Percentiles rank a stretch among this genome's conserved stretches.
These are phyloP conservation scores for Ophion obscuratus DNA, from an alignment of 2,888 invertebrate species.

Conservation along the genomic window DNA sequence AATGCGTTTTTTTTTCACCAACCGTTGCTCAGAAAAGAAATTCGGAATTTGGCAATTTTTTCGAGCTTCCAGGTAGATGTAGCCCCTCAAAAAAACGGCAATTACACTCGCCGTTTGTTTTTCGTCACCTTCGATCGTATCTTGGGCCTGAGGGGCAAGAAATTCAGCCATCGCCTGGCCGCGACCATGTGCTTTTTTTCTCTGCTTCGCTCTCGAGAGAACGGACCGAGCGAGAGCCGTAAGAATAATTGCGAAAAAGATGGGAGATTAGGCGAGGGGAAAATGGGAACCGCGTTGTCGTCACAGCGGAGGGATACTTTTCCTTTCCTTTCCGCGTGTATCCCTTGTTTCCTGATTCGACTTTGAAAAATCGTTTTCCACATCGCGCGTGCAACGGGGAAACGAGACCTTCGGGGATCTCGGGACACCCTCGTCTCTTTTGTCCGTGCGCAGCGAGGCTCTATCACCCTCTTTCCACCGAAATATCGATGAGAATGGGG, in stretches of 20 bases:
- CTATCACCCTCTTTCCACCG: slow-evolving; percentile 25
- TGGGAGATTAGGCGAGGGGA: slow-evolving; percentile 49
- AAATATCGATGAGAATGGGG: not conserved
- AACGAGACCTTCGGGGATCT: slow-evolving; percentile 55
- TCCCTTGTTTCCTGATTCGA: slow-evolving; percentile 54
- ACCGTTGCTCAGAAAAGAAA: too few species aligned
- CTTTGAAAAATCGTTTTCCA: slow-evolving; percentile 64
- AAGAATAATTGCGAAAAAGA: slow-evolving; percentile 63
- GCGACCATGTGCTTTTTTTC: not conserved
- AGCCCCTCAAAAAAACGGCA: too few species aligned
- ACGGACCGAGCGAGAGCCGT: slow-evolving; percentile 35
- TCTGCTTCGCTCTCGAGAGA: slow-evolving; percentile 14
- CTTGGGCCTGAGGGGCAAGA: not conserved
- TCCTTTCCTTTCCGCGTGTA: slow-evolving; percentile 37
- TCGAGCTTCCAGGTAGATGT: too few species aligned
- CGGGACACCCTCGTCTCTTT: slow-evolving; percentile 37
- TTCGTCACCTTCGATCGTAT: not conserved
- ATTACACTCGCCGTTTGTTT: not conserved
- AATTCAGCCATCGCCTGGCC: not conserved
- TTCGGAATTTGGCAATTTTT: too few species aligned
- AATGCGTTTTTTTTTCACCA: too few species aligned
- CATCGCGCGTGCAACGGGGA: slow-evolving; percentile 31
- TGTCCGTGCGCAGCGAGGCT: slow-evolving; percentile 47
- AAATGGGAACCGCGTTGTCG: slow-evolving; percentile 7
- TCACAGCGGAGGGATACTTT: not conserved